Base-by-base conservation (phyloP, 2,113 vertebrate genomes). In the Athene cunicularia region DNA sequence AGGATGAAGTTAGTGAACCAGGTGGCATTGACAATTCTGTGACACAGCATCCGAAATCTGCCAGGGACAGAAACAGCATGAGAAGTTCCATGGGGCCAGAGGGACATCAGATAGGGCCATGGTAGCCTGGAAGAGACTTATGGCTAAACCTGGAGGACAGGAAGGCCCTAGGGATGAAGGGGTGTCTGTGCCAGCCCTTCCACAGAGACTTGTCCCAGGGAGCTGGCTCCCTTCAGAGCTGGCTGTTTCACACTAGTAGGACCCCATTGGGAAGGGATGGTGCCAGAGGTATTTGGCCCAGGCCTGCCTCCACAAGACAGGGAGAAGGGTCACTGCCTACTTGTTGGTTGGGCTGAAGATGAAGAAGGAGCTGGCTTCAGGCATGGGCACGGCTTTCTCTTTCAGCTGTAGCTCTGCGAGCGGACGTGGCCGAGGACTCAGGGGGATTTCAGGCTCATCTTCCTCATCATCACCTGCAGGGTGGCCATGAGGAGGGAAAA, bases 1-100 rank as follows among this genome's bases (percentile, higher is more conserved):
- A 99, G 98, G 98, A 99, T 99, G 92, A 99, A 99, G 98, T 99
- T 99, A 97, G 99, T 99, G 98, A 99, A 99, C 96, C 99, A 99
- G 8, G 99, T 99, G 93, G 99, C 99, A 2, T 99, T 99, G 95
- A 99, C 98, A 33, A 98, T 99, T 89, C 99, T 99, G 97, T 99
- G 99, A 95, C 99, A 99, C 37, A 99, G 93, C 60, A 99, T 99
- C 6, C 99, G 98, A 95, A 99, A 98, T 98, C 99, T 99, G 96
- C 24, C 68, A 84, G 35, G 52, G 86, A 23, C 49, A 81, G 53
- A 30, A 35, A 35, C 0, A 4, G 30, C n/a, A 30, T 3, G 30
- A 84, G 45, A 32, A 19, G 50, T 19, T 87, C 35, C 0, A 5
- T 86, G 47, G 35, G 41, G 43, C 6, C 58, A 52, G 56, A 55